Conservation (phyloP, 2,888 invertebrate genomes). For the Amphimallon solstitiale region DNA sequence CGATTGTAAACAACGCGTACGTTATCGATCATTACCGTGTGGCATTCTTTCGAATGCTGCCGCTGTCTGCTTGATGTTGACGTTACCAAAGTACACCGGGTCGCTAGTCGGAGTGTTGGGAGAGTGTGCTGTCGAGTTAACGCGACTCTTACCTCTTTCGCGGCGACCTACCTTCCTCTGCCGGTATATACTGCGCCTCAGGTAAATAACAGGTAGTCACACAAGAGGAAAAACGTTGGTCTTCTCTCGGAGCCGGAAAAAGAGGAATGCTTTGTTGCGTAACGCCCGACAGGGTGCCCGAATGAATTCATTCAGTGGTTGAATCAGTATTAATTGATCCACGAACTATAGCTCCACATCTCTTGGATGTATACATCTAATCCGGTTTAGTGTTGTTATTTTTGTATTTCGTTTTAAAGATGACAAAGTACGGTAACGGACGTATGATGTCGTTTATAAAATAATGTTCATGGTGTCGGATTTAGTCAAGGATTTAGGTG, state of each 20-base stretch:
- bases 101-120: slow-evolving; percentile 35
- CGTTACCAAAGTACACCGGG: slow-evolving; percentile 48
- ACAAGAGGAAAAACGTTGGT: slow-evolving; percentile 11
- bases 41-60: slow-evolving; percentile 44
- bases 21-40: slow-evolving; percentile 50
- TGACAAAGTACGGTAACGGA: too few species aligned
- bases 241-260: not conserved
- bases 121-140: slow-evolving; percentile 24
- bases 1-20: slow-evolving; percentile 35
- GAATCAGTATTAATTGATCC: not conserved
- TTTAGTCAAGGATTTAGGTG: too few species aligned
- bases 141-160: slow-evolving; percentile 39
- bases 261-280: not conserved
- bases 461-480: too few species aligned
- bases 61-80: slow-evolving; percentile 40
- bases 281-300: not conserved
- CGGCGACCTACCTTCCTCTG: slow-evolving; percentile 50
- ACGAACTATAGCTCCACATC: too few species aligned
- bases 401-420: too few species aligned
- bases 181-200: slow-evolving; percentile 47
- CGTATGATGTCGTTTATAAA: too few species aligned
- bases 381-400: too few species aligned
- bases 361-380: too few species aligned
- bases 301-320: not conserved
- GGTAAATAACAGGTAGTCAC: slow-evolving; percentile 44